Percentiles rank a stretch among this genome's conserved stretches.
phyloP scores from a whole-genome alignment of 2,113 vertebrate species.

The Limnothrissa miodon region DNA sequence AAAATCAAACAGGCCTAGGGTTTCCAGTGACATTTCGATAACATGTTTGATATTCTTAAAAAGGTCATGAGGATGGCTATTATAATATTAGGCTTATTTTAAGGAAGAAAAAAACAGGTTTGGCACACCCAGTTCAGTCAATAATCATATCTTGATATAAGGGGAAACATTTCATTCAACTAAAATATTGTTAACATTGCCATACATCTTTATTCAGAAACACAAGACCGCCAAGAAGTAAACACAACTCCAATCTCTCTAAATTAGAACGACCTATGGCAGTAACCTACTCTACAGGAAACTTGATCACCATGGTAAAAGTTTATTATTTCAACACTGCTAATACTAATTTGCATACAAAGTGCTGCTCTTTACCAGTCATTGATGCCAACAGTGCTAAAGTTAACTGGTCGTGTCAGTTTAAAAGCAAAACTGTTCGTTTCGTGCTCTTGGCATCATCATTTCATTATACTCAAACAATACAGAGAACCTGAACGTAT shows the following conservation, averaged over 20 bases:
- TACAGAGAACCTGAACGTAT: background rate
- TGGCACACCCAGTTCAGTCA: background rate
- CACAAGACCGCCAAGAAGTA: background rate
- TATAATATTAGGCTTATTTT: conserved; percentile 22
- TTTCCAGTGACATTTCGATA: conserved; percentile 48
- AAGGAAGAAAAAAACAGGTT: too few relatives aligned
- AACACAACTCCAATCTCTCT: background rate
- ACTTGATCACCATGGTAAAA: background rate
- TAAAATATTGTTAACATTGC: background rate
- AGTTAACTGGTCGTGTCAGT: background rate
- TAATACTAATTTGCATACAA: conserved; percentile 4
- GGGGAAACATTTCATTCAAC: background rate
- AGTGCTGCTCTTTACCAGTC: conserved; percentile 1
- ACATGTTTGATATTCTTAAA: conserved; percentile 48
- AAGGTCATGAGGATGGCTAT: conserved; percentile 45
- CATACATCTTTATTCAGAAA: background rate
- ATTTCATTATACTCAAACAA: background rate
- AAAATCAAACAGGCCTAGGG: conserved; percentile 32
- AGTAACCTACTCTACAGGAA: background rate
- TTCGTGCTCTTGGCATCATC: background rate
- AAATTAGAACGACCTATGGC: background rate
- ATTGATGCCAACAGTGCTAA: background rate
- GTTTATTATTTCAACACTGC: background rate
- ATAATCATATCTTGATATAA: too few relatives aligned
- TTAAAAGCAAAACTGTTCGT: background rate